Evolutionary conservation across 2,797 vertebrate species (phyloP).

Genomic region (Trematomus bernacchii): DNA sequence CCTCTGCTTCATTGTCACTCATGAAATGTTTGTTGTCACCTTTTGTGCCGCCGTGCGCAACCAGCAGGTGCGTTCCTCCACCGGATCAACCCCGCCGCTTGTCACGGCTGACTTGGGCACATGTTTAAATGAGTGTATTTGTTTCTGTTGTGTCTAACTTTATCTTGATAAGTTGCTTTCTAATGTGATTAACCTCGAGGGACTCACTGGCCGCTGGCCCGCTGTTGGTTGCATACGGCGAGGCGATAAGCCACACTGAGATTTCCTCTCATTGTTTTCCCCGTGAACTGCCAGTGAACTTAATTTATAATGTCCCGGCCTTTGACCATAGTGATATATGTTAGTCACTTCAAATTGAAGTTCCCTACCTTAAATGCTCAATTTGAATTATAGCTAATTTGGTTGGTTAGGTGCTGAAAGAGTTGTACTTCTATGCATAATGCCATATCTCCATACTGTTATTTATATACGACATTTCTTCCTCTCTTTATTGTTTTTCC

Average conservation of each 20-base stretch:
- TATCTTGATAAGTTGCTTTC: conserved; percentile 65
- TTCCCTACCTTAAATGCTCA: rapidly evolving
- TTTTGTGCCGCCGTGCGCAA: conserved; percentile 39
- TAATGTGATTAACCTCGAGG: conserved; percentile 74
- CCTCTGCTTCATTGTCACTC: not conserved
- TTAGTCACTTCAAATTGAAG: not conserved
- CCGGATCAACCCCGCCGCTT: conserved; percentile 1
- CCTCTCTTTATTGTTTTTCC: not conserved
- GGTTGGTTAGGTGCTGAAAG: not conserved
- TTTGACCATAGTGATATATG: rapidly evolving
- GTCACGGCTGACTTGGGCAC: not conserved
- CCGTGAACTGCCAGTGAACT: conserved; percentile 22
- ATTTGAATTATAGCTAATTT: not conserved
- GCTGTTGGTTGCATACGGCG: conserved; percentile 7
- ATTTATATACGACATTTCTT: not conserved
- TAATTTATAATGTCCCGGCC: not conserved
- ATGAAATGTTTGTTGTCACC: conserved; percentile 38
- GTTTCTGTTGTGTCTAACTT: conserved; percentile 63
- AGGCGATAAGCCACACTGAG: conserved; percentile 31
- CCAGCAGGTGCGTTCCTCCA: conserved; percentile 58
- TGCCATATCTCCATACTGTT: not conserved
- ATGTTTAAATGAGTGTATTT: conserved; percentile 36
- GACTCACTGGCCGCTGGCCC: conserved; percentile 33
- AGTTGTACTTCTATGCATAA: not conserved
- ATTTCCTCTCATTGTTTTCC: conserved; percentile 18